Percentiles rank a stretch among this genome's conserved stretches.
phyloP scores from a whole-genome alignment of 2,113 vertebrate species.

The Indicator indicator region DNA sequence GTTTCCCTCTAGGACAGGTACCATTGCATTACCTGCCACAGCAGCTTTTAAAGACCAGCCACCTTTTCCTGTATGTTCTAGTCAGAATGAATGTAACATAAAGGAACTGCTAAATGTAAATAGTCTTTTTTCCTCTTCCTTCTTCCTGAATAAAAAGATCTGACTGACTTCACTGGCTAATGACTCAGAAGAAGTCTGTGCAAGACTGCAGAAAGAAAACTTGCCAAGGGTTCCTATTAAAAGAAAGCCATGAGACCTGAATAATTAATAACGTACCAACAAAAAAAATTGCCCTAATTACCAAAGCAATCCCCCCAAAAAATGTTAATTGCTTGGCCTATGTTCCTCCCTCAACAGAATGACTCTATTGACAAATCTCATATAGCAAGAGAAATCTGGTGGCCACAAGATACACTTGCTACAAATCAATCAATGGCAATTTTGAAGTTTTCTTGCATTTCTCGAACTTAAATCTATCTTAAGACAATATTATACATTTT shows the following conservation, averaged over 20 bases:
- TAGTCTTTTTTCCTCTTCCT: neutral
- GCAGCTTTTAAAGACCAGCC: neutral
- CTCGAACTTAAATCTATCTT: slow-evolving; percentile 7
- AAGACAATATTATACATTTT: neutral
- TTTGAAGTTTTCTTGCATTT: slow-evolving; percentile 49
- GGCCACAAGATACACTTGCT: slow-evolving; percentile 32
- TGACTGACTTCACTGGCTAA: neutral
- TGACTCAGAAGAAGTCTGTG: neutral
- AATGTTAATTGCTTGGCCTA: slow-evolving; percentile 61
- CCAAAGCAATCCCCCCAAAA: slow-evolving; percentile 7
- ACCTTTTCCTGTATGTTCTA: neutral
- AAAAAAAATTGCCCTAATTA: slow-evolving; percentile 61
- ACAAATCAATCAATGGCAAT: slow-evolving; percentile 55
- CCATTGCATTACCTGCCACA: neutral
- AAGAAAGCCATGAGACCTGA: slow-evolving; percentile 29
- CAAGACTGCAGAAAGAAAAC: slow-evolving; percentile 5
- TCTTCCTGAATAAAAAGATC: neutral
- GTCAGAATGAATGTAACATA: neutral
- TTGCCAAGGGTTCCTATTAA: slow-evolving; percentile 14
- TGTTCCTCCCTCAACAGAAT: slow-evolving; percentile 43
- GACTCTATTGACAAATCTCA: slow-evolving; percentile 56
- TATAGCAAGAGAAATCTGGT: slow-evolving; percentile 19
- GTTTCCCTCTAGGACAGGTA: neutral
- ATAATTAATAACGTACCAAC: slow-evolving; percentile 62
- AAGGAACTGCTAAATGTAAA: neutral